Base-by-base conservation (phyloP, 2,888 invertebrate species). In the Apamea epomidion region DNA sequence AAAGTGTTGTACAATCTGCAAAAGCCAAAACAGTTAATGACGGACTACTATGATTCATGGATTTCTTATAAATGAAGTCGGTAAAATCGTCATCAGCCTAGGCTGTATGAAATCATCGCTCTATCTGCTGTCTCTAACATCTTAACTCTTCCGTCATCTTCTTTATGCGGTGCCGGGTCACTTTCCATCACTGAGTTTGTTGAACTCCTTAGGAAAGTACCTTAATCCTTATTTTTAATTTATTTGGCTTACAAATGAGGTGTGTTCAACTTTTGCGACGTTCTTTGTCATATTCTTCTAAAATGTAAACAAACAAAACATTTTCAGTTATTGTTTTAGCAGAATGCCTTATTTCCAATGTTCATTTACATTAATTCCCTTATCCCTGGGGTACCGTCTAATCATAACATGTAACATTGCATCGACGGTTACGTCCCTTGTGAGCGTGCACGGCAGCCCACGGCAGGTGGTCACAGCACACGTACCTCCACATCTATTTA, bases 401-500 rank as follows among this genome's bases (percentile, higher is more conserved):
- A 80, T 81, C 64, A 74, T 60, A 73, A 74, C 78, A 69, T 51
- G 72, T 80, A 80, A 75, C 58, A 81, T 75, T 67, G 51, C 70
- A 75, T 76, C 74, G 71, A 69, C 78, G 69, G 77, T 82, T 82
- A 83, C 81, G 74, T 58, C 54, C 62, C 74, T 82, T 69, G 72
- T 76, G 77, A 80, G 82, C 75, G 74, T 69, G 78, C 83, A 58
- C 81, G 76, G 78, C 81, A 80, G 81, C 72, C 84, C 81, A 76
- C 77, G 81, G 82, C 91, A 90, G 90, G 90, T 90, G 90, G 83
- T 76, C 82, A 83, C 88, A 83, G 32, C 76, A 72, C 64, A 81
- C 68, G 80, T 82, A 86, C 87, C 75, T 83, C 84, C 81, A 62
- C 65, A 78, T 85, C 89, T 91, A 91, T 92, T 91, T 91, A 91